Base-by-base conservation (phyloP, 2,113 vertebrate species). In the Odontophorus gujanensis region DNA sequence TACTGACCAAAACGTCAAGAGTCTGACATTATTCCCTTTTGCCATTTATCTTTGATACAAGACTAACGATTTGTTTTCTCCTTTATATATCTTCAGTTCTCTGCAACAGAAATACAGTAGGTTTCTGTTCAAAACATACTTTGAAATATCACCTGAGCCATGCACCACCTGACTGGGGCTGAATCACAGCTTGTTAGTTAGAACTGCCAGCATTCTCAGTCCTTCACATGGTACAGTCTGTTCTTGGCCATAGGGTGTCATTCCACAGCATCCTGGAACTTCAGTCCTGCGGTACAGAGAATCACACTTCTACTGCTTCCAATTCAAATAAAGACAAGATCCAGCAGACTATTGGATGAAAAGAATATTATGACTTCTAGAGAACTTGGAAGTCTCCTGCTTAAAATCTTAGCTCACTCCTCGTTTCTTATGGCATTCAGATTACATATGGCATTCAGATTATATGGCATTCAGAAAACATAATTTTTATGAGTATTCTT, bases 281-380 rank as follows among this genome's bases (percentile, higher is more conserved):
- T 50, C 45, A 92, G 26, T 34, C 45, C 40, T 48, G 61, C 30
- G 38, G 62, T 12, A 59, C 1, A 89, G 53, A 28, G 63, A 87
- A 76, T 92, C 89, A 74, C 81, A 67, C 63, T 85, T 92, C 55
- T 87, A 50, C 50, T 85, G 36, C 67, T 92, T 96, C 86, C 81
- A 93, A 55, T 74, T 77, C 85, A 95, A 89, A 93, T 85, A 96
- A 82, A 87, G 71, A 86, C 75, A 89, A 87, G 87, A 63, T 82
- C 47, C 85, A 95, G 38, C 72, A 85, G 75, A 69, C 72, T 92
- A 57, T 19, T 80, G 85, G 28, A 91, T 85, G 28, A 72, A 85
- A 92, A 92, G 7, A 34, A 84, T 95, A 81, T 59, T 11, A 2
- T 36, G 40, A 68, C 57, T 87, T 93, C 62, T 45, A 62, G 83